Conservation (phyloP, 2,797 vertebrate species). For the Galagoides demidoff region DNA sequence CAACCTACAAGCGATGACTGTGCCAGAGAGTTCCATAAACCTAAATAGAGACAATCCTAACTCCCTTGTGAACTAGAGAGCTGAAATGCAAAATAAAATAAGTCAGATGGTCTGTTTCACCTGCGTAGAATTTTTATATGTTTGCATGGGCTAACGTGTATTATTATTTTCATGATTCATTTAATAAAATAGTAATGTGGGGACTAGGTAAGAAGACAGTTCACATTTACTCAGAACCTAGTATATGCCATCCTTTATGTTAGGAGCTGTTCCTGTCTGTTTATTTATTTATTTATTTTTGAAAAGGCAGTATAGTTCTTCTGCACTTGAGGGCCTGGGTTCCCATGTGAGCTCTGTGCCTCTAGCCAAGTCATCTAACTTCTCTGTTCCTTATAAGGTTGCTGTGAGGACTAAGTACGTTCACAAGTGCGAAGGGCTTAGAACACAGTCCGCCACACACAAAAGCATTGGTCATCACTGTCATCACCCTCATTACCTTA, state of each 20-base stretch:
- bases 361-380: not conserved
- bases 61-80: not conserved
- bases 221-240: not conserved
- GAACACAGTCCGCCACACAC: not conserved
- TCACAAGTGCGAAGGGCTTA: not conserved
- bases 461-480: not conserved
- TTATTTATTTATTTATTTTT: not conserved
- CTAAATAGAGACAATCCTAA: conserved; percentile 28
- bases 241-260: not conserved
- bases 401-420: not conserved
- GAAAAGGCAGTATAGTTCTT: not conserved
- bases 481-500: not conserved
- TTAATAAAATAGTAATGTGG: not conserved
- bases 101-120: not conserved
- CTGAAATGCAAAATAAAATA: conserved; percentile 20
- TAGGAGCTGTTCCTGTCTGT: not conserved
- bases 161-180: conserved; percentile 23
- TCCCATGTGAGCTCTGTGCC: not conserved
- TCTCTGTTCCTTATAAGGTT: not conserved
- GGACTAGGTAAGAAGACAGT: not conserved
- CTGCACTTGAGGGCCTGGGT: not conserved
- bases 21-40: conserved; percentile 33
- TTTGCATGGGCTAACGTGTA: not conserved
- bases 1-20: conserved; percentile 32
- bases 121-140: not conserved